phyloP scores from a whole-genome alignment of 2,113 vertebrate species.

The Lasiurus borealis region DNA sequence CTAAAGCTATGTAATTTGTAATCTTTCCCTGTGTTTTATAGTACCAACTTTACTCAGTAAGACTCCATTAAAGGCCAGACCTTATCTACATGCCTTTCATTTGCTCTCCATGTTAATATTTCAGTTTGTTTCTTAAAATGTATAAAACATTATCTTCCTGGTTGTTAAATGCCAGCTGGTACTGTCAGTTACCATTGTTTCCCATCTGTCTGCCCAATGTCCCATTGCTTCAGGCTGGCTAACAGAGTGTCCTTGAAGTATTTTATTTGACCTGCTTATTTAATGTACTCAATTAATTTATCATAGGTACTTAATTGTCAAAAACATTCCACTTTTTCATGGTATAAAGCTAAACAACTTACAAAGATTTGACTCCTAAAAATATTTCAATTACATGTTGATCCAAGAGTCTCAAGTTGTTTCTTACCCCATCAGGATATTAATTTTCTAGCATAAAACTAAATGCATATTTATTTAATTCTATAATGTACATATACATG shows the following conservation, averaged over 20 bases:
- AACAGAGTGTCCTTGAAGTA: slow-evolving; percentile 8
- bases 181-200: slow-evolving; percentile 19
- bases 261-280: slow-evolving; percentile 11
- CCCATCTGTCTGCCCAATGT: background rate
- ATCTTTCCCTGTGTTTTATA: background rate
- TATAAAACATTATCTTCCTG: background rate
- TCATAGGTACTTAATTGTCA: background rate
- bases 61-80: background rate
- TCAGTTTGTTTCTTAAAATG: background rate
- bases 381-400: background rate
- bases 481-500: background rate
- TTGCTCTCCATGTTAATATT: background rate
- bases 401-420: background rate
- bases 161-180: slow-evolving; percentile 30
- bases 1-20: background rate
- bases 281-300: background rate
- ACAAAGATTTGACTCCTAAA: background rate
- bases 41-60: background rate
- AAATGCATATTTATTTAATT: background rate
- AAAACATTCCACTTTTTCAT: background rate
- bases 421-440: background rate
- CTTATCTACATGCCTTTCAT: background rate
- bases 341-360: background rate
- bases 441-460: background rate
- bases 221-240: background rate